Conservation (phyloP, 2,888 invertebrate genomes). For the Rosalia funebris region DNA sequence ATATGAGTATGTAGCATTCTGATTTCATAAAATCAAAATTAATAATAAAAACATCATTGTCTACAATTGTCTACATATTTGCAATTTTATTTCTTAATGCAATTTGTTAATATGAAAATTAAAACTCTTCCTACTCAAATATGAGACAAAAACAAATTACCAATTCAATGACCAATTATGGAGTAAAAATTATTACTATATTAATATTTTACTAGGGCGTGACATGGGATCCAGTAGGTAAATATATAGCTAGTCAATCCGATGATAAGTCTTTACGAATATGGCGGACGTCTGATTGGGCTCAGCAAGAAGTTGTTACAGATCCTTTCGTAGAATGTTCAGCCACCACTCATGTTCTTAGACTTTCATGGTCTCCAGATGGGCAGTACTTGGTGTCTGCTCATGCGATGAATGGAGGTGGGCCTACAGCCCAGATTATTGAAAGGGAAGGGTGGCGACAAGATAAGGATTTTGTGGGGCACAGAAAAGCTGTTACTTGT, state of each 20-base stretch:
- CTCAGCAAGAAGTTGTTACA: constrained; percentile 83
- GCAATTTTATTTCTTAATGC: too few species aligned
- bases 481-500: constrained; percentile 95
- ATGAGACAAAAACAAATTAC: too few species aligned
- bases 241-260: constrained; percentile 95
- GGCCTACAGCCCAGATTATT: constrained; percentile 96
- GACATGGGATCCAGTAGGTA: constrained; percentile 98
- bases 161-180: too few species aligned
- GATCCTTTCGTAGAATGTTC: constrained; percentile 91
- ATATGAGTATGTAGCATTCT: too few species aligned
- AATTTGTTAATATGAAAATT: too few species aligned
- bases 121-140: too few species aligned
- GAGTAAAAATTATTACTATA: too few species aligned
- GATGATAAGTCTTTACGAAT: constrained; percentile 94
- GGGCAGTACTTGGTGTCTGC: constrained; percentile 96
- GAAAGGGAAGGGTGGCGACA: constrained; percentile 93
- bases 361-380: constrained; percentile 98
- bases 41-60: too few species aligned
- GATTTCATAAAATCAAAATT: too few species aligned
- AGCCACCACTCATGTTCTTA: constrained; percentile 91
- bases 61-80: too few species aligned
- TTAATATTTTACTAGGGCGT: too few species aligned
- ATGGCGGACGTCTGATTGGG: constrained; percentile 97
- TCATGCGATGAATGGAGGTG: constrained; percentile 98
- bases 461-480: constrained; percentile 97